Evolutionary conservation across 2,888 invertebrate genomes (phyloP), one percentile per base, ranked within the genome.

Genomic region (Andricus quercusramuli): DNA sequence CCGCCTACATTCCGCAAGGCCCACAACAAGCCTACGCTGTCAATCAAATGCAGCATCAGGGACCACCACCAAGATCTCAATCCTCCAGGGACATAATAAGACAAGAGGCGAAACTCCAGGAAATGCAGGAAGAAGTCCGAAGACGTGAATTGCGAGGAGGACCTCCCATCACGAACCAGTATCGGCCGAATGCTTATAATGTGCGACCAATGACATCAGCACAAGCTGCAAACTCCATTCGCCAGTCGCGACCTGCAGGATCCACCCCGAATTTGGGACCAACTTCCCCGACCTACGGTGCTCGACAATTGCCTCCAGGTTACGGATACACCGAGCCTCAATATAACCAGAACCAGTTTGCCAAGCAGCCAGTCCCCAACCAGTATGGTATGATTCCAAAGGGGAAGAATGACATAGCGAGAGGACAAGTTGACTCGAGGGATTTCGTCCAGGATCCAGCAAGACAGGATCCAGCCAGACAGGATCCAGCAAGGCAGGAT

Each of bases 91-190:
- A 94, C 85, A 93, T 93, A 84, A 91, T 94, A 59, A 91, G 94
- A 5, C 94, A 94, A 83, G 94, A 94, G 66, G 96, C 96, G 0
- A 96, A 97, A 90, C 93, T 97, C 80, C 95, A 95, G 6, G 97
- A 97, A 92, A 96, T 97, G 96, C 95, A 96, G 4, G 97, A 97
- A 89, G 97, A 97, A 90, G 95, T 96, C 15, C 93, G 96, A 82
- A 93, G 96, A 70, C 90, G 93, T 2, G 93, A 94, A 83, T 85
- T 93, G 78, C 91, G 93, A 15, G 92, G 91, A 3, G 89, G 88
- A 1, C 86, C 82, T 65, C 87, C 83, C 79, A 85, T 78, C 77
- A 86, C 85, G 77, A 85, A 86, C 9, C 91, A 92, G 65, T 89
- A 91, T 83, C 82, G 92, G 78, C 89, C 91, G 22, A 85, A 86